phyloP scores from a whole-genome alignment of 2,888 invertebrate species.

The Mantis religiosa region DNA sequence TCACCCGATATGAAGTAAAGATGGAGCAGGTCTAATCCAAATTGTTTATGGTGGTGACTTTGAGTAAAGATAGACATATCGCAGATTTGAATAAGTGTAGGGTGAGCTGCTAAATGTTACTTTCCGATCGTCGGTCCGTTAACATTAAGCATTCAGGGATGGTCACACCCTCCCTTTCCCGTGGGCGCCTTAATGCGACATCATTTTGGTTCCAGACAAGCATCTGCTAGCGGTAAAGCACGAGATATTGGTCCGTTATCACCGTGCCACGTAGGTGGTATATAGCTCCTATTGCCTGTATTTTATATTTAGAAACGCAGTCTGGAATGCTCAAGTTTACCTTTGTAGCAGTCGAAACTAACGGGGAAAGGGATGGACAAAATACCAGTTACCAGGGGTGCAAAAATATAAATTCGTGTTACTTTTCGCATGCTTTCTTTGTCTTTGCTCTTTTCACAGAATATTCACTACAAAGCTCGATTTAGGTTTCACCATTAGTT shows the following conservation, averaged over 20 bases:
- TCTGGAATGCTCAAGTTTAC: background rate
- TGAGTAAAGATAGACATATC: too few species aligned
- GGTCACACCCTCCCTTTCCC: background rate
- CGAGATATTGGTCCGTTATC: background rate
- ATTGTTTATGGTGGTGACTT: too few species aligned
- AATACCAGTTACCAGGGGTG: background rate
- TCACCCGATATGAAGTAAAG: too few species aligned
- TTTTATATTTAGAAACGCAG: background rate
- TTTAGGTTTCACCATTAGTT: too few species aligned
- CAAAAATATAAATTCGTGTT: too few species aligned
- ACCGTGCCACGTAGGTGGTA: background rate
- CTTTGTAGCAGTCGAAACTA: background rate
- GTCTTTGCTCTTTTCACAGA: too few species aligned
- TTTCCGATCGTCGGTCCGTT: background rate
- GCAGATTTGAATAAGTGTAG: too few species aligned
- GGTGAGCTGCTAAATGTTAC: background rate
- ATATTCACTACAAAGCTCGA: too few species aligned
- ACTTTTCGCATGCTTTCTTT: too few species aligned
- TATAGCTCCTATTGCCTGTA: background rate
- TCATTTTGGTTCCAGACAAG: background rate
- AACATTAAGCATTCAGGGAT: background rate
- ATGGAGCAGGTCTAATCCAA: too few species aligned
- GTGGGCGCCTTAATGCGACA: background rate
- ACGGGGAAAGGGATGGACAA: background rate
- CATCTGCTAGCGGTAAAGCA: background rate